Conservation (phyloP, 2,888 invertebrate genomes). For the Trissolcus brochymenae region DNA sequence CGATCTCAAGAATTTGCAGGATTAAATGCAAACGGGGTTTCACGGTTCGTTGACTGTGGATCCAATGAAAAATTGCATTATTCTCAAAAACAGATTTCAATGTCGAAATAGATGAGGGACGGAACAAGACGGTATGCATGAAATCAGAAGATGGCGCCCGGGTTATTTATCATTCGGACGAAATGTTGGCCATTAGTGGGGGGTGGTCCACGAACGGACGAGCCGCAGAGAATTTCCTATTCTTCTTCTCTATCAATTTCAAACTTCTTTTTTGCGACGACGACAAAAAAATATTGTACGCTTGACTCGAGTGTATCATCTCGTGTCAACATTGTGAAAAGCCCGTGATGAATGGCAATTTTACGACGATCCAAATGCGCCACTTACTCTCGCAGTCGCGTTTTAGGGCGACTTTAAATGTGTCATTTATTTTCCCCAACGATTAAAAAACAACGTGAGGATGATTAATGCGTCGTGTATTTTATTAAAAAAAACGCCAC, state of each 20-base stretch:
- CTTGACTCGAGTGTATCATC: conserved; percentile 57
- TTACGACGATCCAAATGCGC: conserved; percentile 53
- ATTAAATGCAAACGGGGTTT: no score
- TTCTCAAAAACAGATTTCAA: conserved; percentile 58
- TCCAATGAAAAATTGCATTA: conserved; percentile 13
- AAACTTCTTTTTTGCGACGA: conserved; percentile 26
- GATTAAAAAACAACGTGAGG: conserved; percentile 35
- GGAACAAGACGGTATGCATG: conserved; percentile 69
- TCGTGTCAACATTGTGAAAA: conserved; percentile 54
- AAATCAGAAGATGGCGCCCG: conserved; percentile 65
- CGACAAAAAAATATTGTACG: conserved; percentile 40
- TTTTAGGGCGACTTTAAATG: conserved; percentile 42
- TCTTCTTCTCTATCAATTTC: conserved; percentile 50
- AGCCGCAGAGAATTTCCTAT: conserved; percentile 20
- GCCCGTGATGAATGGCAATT: conserved; percentile 55
- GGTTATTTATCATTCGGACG: conserved; percentile 68
- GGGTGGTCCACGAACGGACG: conserved; percentile 1
- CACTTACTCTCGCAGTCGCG: conserved; percentile 38
- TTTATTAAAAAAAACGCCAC: conserved; percentile 30
- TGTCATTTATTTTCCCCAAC: conserved; percentile 42
- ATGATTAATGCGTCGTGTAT: conserved; percentile 27
- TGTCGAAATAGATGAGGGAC: conserved; percentile 64
- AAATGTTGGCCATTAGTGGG: conserved; percentile 60
- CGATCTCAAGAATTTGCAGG: no score
- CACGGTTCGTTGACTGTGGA: neutral